Evolutionary conservation across 2,113 vertebrate species (phyloP).

Genomic region (Parus major): DNA sequence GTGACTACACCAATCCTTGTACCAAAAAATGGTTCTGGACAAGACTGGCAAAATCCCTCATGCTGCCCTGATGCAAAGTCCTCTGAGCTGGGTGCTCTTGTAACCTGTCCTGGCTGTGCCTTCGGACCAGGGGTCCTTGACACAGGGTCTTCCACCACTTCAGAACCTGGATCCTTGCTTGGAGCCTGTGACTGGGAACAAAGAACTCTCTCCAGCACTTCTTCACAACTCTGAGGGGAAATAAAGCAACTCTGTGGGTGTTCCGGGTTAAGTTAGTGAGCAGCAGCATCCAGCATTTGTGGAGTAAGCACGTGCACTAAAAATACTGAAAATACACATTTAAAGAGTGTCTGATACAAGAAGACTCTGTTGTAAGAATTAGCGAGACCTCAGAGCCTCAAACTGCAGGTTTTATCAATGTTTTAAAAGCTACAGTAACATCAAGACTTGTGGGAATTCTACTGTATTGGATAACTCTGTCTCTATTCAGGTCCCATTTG

Average conservation of each 20-base stretch:
- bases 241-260: neutral
- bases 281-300: neutral
- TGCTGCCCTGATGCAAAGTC: constrained; percentile 72
- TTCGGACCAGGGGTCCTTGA: neutral
- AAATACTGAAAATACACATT: neutral
- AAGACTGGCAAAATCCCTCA: constrained; percentile 89
- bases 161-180: neutral
- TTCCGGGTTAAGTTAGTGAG: neutral
- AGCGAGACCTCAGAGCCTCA: neutral
- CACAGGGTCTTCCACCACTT: neutral
- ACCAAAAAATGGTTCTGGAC: constrained; percentile 95
- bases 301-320: neutral
- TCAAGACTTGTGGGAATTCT: neutral
- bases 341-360: neutral
- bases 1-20: constrained; percentile 92
- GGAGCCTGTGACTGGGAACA: neutral
- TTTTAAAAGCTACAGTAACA: neutral
- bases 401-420: neutral
- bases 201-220: neutral
- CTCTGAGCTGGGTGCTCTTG: neutral
- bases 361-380: neutral
- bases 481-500: neutral
- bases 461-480: neutral
- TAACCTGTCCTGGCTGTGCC: neutral
- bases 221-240: neutral